Evolutionary conservation across 2,888 invertebrate genomes (phyloP), one percentile per base, ranked within the genome.

Genomic region (Odontocolon sp.): DNA sequence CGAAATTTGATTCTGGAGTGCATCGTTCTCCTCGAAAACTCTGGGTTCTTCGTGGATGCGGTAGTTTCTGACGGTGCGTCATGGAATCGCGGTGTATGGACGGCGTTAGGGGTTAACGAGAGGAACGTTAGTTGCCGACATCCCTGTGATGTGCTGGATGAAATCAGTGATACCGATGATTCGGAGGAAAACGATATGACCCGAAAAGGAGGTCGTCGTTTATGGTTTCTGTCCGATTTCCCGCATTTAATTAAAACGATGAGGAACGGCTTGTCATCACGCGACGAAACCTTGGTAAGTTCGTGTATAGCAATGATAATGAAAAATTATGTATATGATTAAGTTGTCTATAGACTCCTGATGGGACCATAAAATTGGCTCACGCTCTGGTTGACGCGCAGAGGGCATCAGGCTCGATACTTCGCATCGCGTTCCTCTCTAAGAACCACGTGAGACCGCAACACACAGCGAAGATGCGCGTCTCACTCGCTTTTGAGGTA

Each of bases 51-150:
- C 59, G 80, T 84, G 0, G 81, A 83, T 75, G 80, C 54, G 2
- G 77, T 85, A 2, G 73, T 64, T 0, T 79, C 79, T 3, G 86
- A 86, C 70, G 85, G 82, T 9, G 84, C 82, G 2, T 45, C 69
- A 21, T 85, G 85, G 82, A 85, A 86, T 59, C 69, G 82, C 28
- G 69, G 64, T 2, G 72, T 86, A 38, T 86, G 85, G 86, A 81
- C 50, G 1, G 18, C 52, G 11, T 81, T 83, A 64, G 79, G 79
- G 9, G 57, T 81, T 2, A 64, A 26, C 11, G 70, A 63, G n/a
- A 36, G 66, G 1, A 38, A 78, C 11, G 31, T 78, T 0, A 81
- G 78, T 18, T 33, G 54, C 42, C 31, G 70, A 57, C 80, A 84
- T 72, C 74, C 79, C 47, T 70, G 61, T 8, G 61, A 28, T 26